Percentiles rank a stretch among this genome's conserved stretches.
phyloP scores from a whole-genome alignment of 2,797 vertebrate genomes.

The Scolopax bukidnonensis region DNA sequence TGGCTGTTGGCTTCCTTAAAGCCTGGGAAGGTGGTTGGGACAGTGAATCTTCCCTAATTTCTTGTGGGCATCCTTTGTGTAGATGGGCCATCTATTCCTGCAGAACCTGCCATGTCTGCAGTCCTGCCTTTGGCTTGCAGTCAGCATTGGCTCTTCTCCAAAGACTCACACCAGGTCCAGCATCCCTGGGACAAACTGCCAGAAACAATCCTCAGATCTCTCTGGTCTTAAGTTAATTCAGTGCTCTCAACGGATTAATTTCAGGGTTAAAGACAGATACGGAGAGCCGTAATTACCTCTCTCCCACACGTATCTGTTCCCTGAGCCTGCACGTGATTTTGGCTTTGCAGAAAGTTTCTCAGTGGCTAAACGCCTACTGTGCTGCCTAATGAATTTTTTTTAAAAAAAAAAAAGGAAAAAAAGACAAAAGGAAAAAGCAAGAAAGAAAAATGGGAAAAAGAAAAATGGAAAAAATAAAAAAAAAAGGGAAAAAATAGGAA shows the following conservation, averaged over 20 bases:
- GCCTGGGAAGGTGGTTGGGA: neutral
- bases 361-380: neutral
- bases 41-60: neutral
- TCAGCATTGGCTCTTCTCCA: neutral
- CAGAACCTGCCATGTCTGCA: neutral
- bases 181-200: neutral
- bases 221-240: conserved; percentile 40
- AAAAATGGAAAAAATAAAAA: rapidly evolving
- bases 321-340: neutral
- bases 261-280: conserved; percentile 29
- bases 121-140: conserved; percentile 18
- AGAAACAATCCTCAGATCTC: conserved; percentile 48
- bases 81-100: neutral
- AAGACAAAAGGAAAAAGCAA: neutral
- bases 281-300: conserved; percentile 46
- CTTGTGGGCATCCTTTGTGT: rapidly evolving
- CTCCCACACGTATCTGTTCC: conserved; percentile 26
- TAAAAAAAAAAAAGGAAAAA: rapidly evolving
- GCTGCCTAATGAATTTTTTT: neutral
- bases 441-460: rapidly evolving
- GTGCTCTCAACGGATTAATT: conserved; percentile 40
- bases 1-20: neutral
- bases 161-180: neutral
- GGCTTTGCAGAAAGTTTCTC: neutral
- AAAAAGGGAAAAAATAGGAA: no score